Evolutionary conservation across 2,888 invertebrate species (phyloP).

Genomic region (Onchidella celtica): DNA sequence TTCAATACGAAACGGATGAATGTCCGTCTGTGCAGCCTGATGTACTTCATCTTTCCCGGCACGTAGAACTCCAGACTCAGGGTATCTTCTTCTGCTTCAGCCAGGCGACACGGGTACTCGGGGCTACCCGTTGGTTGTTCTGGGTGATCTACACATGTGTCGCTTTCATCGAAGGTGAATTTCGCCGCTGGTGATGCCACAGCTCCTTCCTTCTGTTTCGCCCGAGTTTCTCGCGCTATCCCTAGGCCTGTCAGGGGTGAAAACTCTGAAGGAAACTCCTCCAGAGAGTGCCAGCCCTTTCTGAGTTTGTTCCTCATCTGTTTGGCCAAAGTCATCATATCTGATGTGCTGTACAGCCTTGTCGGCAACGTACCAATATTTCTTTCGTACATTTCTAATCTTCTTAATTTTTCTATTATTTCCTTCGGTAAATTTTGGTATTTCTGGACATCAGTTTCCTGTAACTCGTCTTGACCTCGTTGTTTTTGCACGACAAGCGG

Average conservation of each 20-base stretch:
- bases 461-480: background rate
- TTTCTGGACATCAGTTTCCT: no score
- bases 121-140: background rate
- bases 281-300: background rate
- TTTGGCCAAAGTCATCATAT: background rate
- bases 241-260: background rate
- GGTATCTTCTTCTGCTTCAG: slow-evolving; percentile 18
- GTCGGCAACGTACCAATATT: background rate
- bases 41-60: slow-evolving; percentile 23
- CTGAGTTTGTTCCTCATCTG: background rate
- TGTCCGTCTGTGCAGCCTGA: slow-evolving; percentile 22
- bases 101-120: background rate
- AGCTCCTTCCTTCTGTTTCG: background rate
- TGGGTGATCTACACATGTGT: background rate
- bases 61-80: slow-evolving; percentile 40
- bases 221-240: no score
- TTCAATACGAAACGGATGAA: slow-evolving; percentile 83
- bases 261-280: background rate
- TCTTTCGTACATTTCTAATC: background rate
- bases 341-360: slow-evolving; percentile 3
- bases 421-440: background rate
- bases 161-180: background rate
- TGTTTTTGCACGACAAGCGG: background rate
- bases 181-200: background rate
- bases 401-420: background rate